Percentiles rank a stretch among this genome's conserved stretches.
Evolutionary conservation across 2,797 vertebrate genomes (phyloP).

Genomic region (Australoheros facetus): DNA sequence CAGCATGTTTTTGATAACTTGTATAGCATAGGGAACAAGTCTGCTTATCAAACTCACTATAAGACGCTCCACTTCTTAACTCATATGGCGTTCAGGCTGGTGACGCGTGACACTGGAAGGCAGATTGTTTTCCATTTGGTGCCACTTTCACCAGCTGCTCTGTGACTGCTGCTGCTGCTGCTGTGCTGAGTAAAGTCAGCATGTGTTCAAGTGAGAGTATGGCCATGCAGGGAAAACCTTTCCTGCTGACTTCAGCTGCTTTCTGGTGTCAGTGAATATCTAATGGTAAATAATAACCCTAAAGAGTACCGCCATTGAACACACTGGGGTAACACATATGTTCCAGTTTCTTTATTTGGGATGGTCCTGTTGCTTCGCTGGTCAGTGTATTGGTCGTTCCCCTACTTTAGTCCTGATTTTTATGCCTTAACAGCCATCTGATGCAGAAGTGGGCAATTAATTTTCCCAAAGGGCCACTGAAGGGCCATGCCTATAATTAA

Average conservation of each 20-base stretch:
- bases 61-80: neutral
- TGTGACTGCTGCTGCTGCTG: slow-evolving; percentile 33
- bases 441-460: neutral
- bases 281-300: neutral
- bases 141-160: slow-evolving; percentile 60
- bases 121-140: slow-evolving; percentile 39
- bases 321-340: neutral
- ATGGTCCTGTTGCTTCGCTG: neutral
- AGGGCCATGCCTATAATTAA: no score
- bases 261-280: neutral
- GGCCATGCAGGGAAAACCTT: slow-evolving; percentile 36
- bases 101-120: slow-evolving; percentile 3
- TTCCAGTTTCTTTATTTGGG: neutral
- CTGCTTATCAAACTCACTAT: neutral
- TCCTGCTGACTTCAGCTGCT: slow-evolving; percentile 61
- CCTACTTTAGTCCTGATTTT: neutral
- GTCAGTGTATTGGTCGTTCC: neutral
- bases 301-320: neutral
- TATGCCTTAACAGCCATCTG: neutral
- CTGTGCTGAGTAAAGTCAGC: slow-evolving; percentile 61
- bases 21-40: neutral
- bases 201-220: slow-evolving; percentile 61
- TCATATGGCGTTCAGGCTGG: neutral
- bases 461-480: neutral
- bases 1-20: neutral